Conservation (phyloP, 2,797 vertebrate species). For the Margarornis squamiger region DNA sequence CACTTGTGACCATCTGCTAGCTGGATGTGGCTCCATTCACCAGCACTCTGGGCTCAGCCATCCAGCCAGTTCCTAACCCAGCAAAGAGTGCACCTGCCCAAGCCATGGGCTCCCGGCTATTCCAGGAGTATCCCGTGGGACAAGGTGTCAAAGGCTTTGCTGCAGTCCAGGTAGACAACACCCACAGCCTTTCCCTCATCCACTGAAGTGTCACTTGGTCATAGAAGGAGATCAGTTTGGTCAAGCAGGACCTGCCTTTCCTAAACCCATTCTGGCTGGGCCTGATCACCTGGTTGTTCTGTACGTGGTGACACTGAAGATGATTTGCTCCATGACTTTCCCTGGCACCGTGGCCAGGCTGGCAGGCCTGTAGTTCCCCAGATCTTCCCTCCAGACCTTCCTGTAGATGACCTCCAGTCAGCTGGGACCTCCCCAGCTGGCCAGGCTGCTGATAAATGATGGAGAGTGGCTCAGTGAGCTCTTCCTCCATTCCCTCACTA, state of each 20-base stretch:
- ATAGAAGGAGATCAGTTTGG: neutral
- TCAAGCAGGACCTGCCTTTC: neutral
- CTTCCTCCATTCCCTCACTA: neutral
- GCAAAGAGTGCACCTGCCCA: neutral
- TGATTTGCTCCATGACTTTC: neutral
- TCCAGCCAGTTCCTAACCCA: neutral
- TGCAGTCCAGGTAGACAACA: neutral
- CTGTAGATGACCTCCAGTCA: neutral
- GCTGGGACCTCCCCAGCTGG: neutral
- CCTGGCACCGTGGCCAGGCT: neutral
- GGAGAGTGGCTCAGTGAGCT: neutral
- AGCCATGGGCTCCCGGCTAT: neutral
- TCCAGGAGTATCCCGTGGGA: neutral
- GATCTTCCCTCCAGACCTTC: neutral
- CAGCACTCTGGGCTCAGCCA: neutral
- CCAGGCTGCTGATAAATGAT: neutral
- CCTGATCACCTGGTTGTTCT: neutral
- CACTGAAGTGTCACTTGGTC: neutral
- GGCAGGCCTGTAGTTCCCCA: neutral
- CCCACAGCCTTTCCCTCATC: neutral
- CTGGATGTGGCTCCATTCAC: neutral
- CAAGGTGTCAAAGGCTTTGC: neutral
- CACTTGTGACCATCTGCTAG: neutral
- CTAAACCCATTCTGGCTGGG: neutral
- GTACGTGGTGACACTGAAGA: neutral